Percentiles rank a stretch among this genome's conserved stretches.
phyloP scores from a whole-genome alignment of 2,113 vertebrate genomes.

The Excalfactoria chinensis region DNA sequence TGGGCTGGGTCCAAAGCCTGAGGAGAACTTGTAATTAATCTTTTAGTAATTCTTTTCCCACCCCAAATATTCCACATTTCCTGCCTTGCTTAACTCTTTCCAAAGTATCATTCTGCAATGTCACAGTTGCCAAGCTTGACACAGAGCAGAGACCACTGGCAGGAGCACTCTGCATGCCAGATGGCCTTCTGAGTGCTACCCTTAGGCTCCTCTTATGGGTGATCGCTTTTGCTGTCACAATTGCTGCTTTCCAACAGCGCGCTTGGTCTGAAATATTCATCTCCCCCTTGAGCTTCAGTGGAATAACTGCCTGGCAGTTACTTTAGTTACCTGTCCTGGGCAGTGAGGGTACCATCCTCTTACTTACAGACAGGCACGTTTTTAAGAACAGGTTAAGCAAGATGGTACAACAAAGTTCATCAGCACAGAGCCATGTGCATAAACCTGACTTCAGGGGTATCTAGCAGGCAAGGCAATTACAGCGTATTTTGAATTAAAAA shows the following conservation, averaged over 20 bases:
- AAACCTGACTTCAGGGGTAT: background rate
- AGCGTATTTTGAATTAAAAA: background rate
- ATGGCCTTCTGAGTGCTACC: conserved; percentile 5
- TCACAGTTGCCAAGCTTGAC: background rate
- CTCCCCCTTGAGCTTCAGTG: conserved; percentile 5
- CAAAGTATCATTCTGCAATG: background rate
- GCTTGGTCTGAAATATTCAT: background rate
- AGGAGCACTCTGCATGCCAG: background rate
- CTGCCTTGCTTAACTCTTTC: conserved; percentile 34
- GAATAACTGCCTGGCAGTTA: background rate
- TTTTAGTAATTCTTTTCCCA: conserved; percentile 44
- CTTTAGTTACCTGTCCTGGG: background rate
- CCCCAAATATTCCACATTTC: conserved; percentile 32
- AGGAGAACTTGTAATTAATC: conserved; percentile 55
- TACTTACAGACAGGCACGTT: background rate
- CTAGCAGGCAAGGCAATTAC: background rate
- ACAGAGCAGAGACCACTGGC: background rate
- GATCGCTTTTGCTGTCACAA: conserved; percentile 1
- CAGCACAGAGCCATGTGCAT: accelerated
- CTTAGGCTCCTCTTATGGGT: background rate
- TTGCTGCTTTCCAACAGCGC: background rate
- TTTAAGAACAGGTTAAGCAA: conserved; percentile 27
- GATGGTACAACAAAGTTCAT: background rate
- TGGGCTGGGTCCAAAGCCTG: conserved; percentile 33
- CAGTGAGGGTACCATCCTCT: background rate